A percentile compares a stretch with the other conserved stretches of the same genome.
Conservation (phyloP, 1,140 invertebrate species). For the Eumeta japonica region DNA sequence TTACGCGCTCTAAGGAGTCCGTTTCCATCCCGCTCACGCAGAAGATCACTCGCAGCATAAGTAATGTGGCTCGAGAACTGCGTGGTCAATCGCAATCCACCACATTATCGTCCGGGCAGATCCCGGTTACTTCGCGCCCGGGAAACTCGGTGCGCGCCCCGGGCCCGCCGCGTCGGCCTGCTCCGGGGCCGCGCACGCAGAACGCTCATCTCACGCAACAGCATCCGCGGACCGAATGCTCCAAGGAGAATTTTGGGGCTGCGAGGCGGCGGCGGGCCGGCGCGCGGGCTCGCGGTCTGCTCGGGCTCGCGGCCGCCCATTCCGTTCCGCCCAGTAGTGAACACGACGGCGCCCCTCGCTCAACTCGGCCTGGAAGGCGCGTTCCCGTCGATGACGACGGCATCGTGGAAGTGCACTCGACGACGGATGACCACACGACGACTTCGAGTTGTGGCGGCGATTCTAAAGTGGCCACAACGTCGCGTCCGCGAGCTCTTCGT, state of each 20-base stretch:
- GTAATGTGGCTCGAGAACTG: conserved; percentile 5
- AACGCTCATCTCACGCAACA: background rate
- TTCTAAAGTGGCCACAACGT: conserved; percentile 9
- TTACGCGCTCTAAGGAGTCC: conserved; percentile 18
- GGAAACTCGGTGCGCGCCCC: conserved; percentile 40
- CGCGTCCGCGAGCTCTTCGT: conserved; percentile 3
- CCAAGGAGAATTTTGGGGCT: conserved; percentile 26
- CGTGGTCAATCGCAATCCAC: too few species aligned
- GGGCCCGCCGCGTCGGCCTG: conserved; percentile 28
- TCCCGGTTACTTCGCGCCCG: conserved; percentile 16
- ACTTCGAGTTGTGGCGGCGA: conserved; percentile 12
- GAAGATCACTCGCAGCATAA: too few species aligned
- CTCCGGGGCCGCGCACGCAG: conserved; percentile 26
- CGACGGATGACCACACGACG: conserved; percentile 12
- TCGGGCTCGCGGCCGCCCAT: conserved; percentile 15
- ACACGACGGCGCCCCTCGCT: conserved; percentile 14
- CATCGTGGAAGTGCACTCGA: conserved; percentile 25
- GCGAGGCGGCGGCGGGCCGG: conserved; percentile 8
- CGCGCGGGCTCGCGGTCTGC: too few species aligned
- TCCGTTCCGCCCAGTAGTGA: conserved; percentile 9
- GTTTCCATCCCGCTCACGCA: conserved; percentile 14
- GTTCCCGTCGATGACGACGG: conserved; percentile 11
- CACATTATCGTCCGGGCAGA: too few species aligned
- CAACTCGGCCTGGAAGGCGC: conserved; percentile 6
- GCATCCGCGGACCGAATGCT: conserved; percentile 16